Evolutionary conservation across 2,888 invertebrate genomes (phyloP).

Genomic region (Neoscelio sp.): DNA sequence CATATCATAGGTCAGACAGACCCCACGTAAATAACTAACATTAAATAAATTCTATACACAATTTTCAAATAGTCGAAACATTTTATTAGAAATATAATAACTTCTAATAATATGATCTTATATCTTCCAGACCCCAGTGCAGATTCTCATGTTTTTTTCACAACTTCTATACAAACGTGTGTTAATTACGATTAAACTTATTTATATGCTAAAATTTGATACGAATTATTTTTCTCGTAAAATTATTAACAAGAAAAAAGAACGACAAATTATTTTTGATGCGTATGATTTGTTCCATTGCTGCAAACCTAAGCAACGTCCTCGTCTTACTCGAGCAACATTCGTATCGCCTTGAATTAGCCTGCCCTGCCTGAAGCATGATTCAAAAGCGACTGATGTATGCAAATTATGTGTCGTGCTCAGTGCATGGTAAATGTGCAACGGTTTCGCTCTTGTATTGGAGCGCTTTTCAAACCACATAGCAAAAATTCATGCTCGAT

Average conservation of each 20-base stretch:
- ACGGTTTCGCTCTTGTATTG: conserved; percentile 58
- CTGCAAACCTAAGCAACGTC: conserved; percentile 52
- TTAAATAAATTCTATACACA: no score
- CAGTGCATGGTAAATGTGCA: conserved; percentile 65
- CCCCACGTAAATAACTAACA: no score
- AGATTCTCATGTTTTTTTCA: no score
- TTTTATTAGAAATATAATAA: no score
- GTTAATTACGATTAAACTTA: no score
- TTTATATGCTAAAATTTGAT: no score
- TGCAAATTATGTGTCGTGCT: conserved; percentile 70
- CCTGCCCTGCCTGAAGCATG: conserved; percentile 65
- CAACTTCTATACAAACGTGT: no score
- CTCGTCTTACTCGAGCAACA: conserved; percentile 46
- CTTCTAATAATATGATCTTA: no score
- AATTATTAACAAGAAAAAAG: neutral
- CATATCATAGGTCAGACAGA: no score
- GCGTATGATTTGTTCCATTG: conserved; percentile 44
- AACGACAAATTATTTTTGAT: conserved; percentile 7
- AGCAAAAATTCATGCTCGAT: conserved; percentile 34
- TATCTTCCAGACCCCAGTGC: no score
- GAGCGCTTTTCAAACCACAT: conserved; percentile 33
- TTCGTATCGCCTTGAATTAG: conserved; percentile 65
- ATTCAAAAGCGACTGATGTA: conserved; percentile 70
- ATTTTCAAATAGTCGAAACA: no score
- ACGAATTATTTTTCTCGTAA: neutral